phyloP scores from a whole-genome alignment of 2,113 vertebrate genomes.

The Ictidomys tridecemlineatus region DNA sequence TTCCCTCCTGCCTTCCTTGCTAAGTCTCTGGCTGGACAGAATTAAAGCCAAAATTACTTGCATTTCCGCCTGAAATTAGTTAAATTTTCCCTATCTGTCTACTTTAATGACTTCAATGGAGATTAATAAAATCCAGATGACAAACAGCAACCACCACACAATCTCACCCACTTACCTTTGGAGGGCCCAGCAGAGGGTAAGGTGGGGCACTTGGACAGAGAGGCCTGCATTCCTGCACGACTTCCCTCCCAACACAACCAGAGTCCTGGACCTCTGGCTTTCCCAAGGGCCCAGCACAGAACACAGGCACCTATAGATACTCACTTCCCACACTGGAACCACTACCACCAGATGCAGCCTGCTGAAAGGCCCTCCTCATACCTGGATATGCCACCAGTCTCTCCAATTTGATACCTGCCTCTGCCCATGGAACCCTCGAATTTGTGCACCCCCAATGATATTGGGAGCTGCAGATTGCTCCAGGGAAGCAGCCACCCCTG shows the following conservation, averaged over 20 bases:
- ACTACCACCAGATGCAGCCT: background rate
- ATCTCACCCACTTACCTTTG: constrained; percentile 67
- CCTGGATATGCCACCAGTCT: background rate
- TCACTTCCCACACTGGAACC: background rate
- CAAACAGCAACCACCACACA: constrained; percentile 18
- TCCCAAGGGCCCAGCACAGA: background rate
- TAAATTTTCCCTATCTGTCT: constrained; percentile 82
- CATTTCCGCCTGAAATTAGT: constrained; percentile 83
- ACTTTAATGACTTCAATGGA: constrained; percentile 80
- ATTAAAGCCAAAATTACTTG: constrained; percentile 75
- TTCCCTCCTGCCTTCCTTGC: constrained; percentile 26
- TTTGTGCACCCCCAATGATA: background rate
- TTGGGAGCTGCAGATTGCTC: background rate
- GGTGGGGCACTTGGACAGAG: background rate
- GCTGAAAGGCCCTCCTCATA: background rate
- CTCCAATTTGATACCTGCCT: background rate
- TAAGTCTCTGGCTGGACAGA: constrained; percentile 68
- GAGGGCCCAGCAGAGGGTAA: background rate
- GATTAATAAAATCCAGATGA: constrained; percentile 86
- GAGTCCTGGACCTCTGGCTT: background rate
- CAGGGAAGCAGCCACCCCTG: background rate
- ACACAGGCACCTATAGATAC: background rate
- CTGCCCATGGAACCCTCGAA: background rate
- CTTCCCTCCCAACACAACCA: background rate
- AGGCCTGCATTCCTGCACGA: background rate